Base-by-base conservation (phyloP, 2,888 invertebrate genomes). In the Troides oblongomaculatus region DNA sequence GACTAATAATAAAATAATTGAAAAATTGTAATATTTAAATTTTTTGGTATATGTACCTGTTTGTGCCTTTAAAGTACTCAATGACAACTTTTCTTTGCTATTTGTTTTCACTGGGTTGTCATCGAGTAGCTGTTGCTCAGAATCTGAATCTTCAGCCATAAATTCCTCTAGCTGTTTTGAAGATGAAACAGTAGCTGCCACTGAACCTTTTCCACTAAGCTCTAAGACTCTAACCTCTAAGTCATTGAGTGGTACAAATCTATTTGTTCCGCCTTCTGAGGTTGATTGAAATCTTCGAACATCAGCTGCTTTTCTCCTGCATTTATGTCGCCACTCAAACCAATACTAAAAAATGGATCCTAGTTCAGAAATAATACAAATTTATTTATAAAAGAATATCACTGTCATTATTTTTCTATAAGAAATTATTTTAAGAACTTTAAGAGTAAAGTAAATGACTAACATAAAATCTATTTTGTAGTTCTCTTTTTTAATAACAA, bases 241-340 rank as follows among this genome's bases (percentile, higher is more conserved):
- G 70, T 90, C 89, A 78, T 86, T 87, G 1, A 91, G 78, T 50
- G 88, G 87, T 4, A 84, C 76, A 76, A 84, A 84, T 79, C 86
- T 83, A 63, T 80, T 85, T 21, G 82, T 72, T 7, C 81, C 80
- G 30, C 79, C 77, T 62, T 83, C 78, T 0, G 85, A 73, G 0
- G 76, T 77, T 7, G 83, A 78, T 67, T 82, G 81, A 50, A 79
- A 81, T 74, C 86, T 83, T 67, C 81, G 78, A 21, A 78, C 81
- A 79, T 88, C 84, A 17, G 85, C 82, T 65, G 87, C 88, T 81
- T 90, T 90, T 79, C 84, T 90, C 76, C 87, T 87, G 72, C 88
- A 88, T 73, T 88, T 90, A 72, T 89, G 88, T 64, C 90, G 79
- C 89, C 89, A 90, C 78, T 89, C 90, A 80, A 88, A 87, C 90